Percentiles rank a stretch among this genome's conserved stretches.
phyloP scores from a whole-genome alignment of 2,888 invertebrate genomes.

The Dusona sp. region DNA sequence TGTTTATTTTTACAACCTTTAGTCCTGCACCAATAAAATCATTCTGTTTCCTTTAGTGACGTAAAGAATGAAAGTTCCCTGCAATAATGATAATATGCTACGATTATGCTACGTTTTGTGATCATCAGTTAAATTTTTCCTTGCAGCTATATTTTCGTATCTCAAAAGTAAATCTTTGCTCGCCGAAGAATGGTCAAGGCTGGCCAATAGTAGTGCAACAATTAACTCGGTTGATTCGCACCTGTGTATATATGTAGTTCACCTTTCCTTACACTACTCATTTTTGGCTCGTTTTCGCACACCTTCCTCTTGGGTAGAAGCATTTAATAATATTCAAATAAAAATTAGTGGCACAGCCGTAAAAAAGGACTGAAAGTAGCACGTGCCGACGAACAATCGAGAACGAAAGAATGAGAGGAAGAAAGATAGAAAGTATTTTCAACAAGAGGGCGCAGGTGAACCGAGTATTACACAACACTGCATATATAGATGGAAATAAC shows the following conservation, averaged over 20 bases:
- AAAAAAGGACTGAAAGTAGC: conserved; percentile 71
- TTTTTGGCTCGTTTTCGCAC: conserved; percentile 21
- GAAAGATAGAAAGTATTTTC: conserved; percentile 34
- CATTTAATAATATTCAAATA: conserved; percentile 81
- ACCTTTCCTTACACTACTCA: conserved; percentile 24
- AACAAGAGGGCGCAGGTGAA: conserved; percentile 69
- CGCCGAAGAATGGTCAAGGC: not conserved
- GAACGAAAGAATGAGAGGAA: conserved; percentile 56
- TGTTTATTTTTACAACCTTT: too few species aligned
- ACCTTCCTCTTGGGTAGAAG: conserved; percentile 45
- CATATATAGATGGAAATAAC: conserved; percentile 47
- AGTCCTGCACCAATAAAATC: too few species aligned
- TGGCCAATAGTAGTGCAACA: conserved; percentile 2
- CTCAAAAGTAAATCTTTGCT: not conserved
- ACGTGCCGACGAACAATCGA: conserved; percentile 72
- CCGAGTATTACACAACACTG: conserved; percentile 29
- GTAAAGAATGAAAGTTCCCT: not conserved
- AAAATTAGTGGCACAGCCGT: conserved; percentile 79
- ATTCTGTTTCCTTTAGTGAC: too few species aligned
- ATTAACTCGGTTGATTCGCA: conserved; percentile 45
- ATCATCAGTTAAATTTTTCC: not conserved
- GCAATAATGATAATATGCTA: not conserved
- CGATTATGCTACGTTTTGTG: not conserved
- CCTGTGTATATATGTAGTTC: conserved; percentile 54
- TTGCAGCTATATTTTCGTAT: not conserved